These are phyloP conservation scores for Rhamnusium bicolor DNA, from an alignment of 2,888 invertebrate species.

Conservation along the genomic window DNA sequence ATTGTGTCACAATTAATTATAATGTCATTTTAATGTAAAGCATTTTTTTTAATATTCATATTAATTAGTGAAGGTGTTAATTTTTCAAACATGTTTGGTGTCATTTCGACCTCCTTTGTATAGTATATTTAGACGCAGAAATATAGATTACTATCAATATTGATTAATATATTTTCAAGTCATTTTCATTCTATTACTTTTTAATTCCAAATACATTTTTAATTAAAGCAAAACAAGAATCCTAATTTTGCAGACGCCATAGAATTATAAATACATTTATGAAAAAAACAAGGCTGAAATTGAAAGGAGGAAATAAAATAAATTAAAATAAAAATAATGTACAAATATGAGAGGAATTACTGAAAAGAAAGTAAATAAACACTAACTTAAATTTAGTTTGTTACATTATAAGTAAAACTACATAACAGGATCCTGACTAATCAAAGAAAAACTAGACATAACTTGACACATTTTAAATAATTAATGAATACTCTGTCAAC, in stretches of 20 bases:
- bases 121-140: background rate
- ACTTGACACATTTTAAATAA: no score
- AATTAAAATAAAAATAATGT: background rate
- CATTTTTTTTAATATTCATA: background rate
- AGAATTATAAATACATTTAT: background rate
- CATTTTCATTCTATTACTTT: background rate
- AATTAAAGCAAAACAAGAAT: background rate
- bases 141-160: background rate
- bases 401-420: background rate
- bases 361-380: background rate
- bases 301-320: constrained; percentile 17
- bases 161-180: background rate
- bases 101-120: background rate
- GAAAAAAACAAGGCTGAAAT: constrained; percentile 8
- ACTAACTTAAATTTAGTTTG: background rate
- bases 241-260: constrained; percentile 1
- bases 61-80: constrained; percentile 13
- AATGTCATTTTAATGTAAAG: constrained; percentile 1
- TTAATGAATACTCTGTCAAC: no score
- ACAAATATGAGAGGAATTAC: background rate
- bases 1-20: constrained; percentile 8
- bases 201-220: background rate
- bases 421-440: no score
- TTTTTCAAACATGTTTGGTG: background rate
- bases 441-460: no score